A percentile compares a stretch with the other conserved stretches of the same genome.
These are phyloP conservation scores for Pachyrhynchus sulphureomaculatus DNA, from an alignment of 1,140 invertebrate genomes.

Conservation along the genomic window DNA sequence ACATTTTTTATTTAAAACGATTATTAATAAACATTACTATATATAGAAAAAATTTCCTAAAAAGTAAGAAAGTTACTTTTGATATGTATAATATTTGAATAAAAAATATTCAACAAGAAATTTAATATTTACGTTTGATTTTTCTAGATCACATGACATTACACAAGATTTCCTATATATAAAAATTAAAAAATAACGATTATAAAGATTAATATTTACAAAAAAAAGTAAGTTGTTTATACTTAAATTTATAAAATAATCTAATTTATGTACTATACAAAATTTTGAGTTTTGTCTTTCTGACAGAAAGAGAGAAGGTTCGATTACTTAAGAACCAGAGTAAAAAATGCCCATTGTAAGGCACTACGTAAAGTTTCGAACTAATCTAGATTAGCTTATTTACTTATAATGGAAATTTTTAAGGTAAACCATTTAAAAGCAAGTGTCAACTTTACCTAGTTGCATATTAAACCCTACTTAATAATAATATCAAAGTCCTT, in stretches of 20 bases:
- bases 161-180: background rate
- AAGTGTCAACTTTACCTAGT: too few relatives aligned
- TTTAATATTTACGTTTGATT: background rate
- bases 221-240: background rate
- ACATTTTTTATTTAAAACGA: slow-evolving; percentile 9
- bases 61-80: background rate
- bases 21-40: slow-evolving; percentile 3
- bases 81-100: background rate
- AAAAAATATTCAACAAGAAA: background rate
- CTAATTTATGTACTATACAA: background rate
- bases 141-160: background rate
- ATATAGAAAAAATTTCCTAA: background rate
- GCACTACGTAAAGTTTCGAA: too few relatives aligned
- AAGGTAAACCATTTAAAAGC: too few relatives aligned
- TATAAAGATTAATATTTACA: background rate
- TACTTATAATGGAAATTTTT: too few relatives aligned
- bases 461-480: too few relatives aligned
- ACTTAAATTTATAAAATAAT: background rate
- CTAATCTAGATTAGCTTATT: too few relatives aligned
- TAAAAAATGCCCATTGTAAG: too few relatives aligned
- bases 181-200: background rate
- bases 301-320: too few relatives aligned
- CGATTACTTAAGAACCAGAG: too few relatives aligned
- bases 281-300: too few relatives aligned
- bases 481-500: too few relatives aligned